Evolutionary conservation across 1,140 invertebrate genomes (phyloP), one percentile per base, ranked within the genome.

Genomic region (Zaprionus nigranus): DNA sequence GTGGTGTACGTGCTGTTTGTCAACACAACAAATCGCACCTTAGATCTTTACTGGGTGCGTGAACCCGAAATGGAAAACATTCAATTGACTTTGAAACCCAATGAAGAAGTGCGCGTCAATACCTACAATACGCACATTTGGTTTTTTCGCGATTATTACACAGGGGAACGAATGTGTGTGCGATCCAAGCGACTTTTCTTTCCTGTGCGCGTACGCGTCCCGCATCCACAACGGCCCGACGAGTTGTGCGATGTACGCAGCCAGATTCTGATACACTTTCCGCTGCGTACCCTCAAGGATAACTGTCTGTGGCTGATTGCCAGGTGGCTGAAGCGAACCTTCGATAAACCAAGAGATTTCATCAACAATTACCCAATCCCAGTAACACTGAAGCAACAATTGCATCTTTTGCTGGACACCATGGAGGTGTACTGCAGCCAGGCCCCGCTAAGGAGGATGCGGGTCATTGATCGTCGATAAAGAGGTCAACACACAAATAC

Each of bases 41-140:
- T 97, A 0, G 95, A 96, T 67, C 91, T 97, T 0, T 95, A 96
- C 78, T 97, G 97, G 97, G 93, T 96, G 40, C 95, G 97, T 92
- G 97, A 95, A 88, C 91, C 94, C 51, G 96, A 96, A 0, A 83
- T 88, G 24, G 92, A 93, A 26, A 92, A 95, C 15, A 92, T 93
- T 38, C 96, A 96, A 78, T 93, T 93, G 43, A 93, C 93, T 2
- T 82, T 96, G 6, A 78, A 90, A 15, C 92, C 94, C 15, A 91
- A 85, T 4, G 82, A 94, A 13, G 93, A 92, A 79, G 84, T 94
- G 12, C 94, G 95, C 75, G 94, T 96, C 3, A 95, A 96, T 78
- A 97, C 96, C 0, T 97, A 94, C 91, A 95, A 94, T 20, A 94
- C 94, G 2, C 96, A 97, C 93, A 95, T 95, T 7, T 97, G 96